Base-by-base conservation (phyloP, 2,113 vertebrate genomes). In the Poecile atricapillus region DNA sequence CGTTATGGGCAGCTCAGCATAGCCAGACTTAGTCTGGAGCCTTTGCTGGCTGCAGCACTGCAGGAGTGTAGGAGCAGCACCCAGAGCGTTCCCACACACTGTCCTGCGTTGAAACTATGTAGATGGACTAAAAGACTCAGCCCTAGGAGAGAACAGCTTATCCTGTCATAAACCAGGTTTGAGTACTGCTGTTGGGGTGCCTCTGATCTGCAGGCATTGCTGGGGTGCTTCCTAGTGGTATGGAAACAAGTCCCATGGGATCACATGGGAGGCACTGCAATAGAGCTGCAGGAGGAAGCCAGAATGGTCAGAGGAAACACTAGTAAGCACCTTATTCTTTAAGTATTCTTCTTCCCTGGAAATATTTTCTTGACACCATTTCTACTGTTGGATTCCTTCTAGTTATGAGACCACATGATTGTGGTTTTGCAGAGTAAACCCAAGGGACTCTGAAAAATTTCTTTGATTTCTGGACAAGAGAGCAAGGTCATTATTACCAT, bases 1-100 rank as follows among this genome's bases (percentile, higher is more conserved):
- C 65, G 23, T 30, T 33, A 0, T 0, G 13, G 63, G 43, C 50
- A 47, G 79, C 44, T 59, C 8, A 0, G 1, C 17, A 33, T 44
- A 80, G 55, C 33, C 80, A 70, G 60, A 11, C 23, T 14, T 22
- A 6, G 18, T 6, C 0, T 4, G 30, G 50, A 87, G 59, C 52
- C 43, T 74, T 59, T 41, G 47, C 68, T 55, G 83, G 31, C 43
- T 60, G 64, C 52, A 41, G 69, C 41, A 10, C 41, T 28, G 43
- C 21, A 24, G 28, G n/a, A n/a, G 10, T 1, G 17, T 10, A 27
- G 83, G 24, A 52, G 31, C 74, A 59, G 52, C 3, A 5, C 3
- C 27, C 30, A 47, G 55, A 33, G 60, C 68, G 58, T 85, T 47
- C 80, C n/a, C 4, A 19, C 18, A 15, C 22, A 0, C 25, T 76